Evolutionary conservation across 2,888 invertebrate species (phyloP).

Genomic region (Eremobia ochroleuca): DNA sequence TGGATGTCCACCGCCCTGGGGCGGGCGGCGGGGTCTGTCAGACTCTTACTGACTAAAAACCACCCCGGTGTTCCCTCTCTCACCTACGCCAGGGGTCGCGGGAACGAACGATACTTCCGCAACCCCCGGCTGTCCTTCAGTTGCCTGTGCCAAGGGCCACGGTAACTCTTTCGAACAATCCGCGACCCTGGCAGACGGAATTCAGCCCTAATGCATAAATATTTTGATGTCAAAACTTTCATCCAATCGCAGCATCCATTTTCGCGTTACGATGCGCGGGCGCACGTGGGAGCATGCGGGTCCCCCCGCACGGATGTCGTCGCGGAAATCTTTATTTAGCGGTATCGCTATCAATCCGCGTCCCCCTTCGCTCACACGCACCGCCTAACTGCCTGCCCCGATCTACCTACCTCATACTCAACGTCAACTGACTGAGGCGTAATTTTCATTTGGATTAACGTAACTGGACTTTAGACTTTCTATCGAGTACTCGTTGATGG

Average conservation of each 20-base stretch:
- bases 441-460: background rate
- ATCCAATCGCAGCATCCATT: slow-evolving; percentile 19
- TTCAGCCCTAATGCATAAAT: background rate
- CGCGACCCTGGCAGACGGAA: too few species aligned
- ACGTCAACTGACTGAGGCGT: background rate
- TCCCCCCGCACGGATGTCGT: slow-evolving; percentile 86
- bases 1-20: too few species aligned
- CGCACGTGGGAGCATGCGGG: slow-evolving; percentile 66
- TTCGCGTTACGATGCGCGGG: slow-evolving; percentile 54
- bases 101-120: too few species aligned
- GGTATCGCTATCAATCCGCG: slow-evolving; percentile 84
- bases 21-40: too few species aligned
- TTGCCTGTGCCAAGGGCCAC: too few species aligned
- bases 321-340: slow-evolving; percentile 90
- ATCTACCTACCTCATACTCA: slow-evolving; percentile 34
- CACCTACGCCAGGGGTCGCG: too few species aligned
- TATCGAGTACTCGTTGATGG: background rate
- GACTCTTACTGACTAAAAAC: too few species aligned
- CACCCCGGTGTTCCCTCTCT: too few species aligned
- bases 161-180: too few species aligned
- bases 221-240: slow-evolving; percentile 17
- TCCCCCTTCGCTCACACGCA: slow-evolving; percentile 87
- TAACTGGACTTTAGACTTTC: background rate
- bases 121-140: too few species aligned
- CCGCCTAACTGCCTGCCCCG: slow-evolving; percentile 60